A percentile compares a stretch with the other conserved stretches of the same genome.
Conservation (phyloP, 1,140 invertebrate species). For the Tetramorium parvispinum region DNA sequence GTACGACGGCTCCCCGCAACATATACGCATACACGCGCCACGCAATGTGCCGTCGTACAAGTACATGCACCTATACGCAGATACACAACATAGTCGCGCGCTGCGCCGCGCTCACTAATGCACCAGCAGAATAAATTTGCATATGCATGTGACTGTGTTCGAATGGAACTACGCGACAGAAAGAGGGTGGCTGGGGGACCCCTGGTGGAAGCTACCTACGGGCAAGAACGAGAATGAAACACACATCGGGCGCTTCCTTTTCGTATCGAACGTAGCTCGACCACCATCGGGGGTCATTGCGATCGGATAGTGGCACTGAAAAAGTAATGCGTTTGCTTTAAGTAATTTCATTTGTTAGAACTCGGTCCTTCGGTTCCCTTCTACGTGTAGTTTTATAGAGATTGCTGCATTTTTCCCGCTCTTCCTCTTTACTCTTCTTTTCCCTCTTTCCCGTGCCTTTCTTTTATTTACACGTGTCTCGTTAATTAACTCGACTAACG, state of each 20-base stretch:
- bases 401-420: slow-evolving; percentile 27
- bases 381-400: slow-evolving; percentile 50
- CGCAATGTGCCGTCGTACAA: slow-evolving; percentile 13
- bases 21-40: neutral
- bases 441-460: too few relatives aligned
- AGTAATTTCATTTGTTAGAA: slow-evolving; percentile 55
- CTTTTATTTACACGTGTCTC: slow-evolving; percentile 40
- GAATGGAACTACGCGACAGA: slow-evolving; percentile 70
- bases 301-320: slow-evolving; percentile 54
- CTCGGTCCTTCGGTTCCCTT: slow-evolving; percentile 17
- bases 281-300: slow-evolving; percentile 49
- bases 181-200: slow-evolving; percentile 35
- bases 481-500: slow-evolving; percentile 48
- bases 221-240: slow-evolving; percentile 65
- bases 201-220: slow-evolving; percentile 32
- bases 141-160: slow-evolving; percentile 84
- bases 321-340: slow-evolving; percentile 60
- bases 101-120: slow-evolving; percentile 73
- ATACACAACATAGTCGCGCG: slow-evolving; percentile 24
- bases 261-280: slow-evolving; percentile 60
- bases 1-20: slow-evolving; percentile 44
- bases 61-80: neutral
- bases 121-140: slow-evolving; percentile 84
- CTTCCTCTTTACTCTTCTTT: neutral
- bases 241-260: slow-evolving; percentile 33